phyloP scores from a whole-genome alignment of 2,797 vertebrate genomes.

The Poecilia velifera region DNA sequence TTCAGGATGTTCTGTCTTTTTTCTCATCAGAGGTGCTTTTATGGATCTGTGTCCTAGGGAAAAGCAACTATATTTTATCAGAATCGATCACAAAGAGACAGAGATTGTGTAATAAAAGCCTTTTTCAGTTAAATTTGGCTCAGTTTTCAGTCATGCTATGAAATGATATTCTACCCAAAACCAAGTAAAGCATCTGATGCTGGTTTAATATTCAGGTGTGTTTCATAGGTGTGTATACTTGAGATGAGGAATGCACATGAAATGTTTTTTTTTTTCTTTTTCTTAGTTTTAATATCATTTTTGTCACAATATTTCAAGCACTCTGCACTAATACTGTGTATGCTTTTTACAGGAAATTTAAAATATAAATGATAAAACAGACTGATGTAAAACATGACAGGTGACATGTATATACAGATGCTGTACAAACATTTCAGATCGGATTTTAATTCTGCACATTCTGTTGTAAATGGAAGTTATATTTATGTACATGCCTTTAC shows the following conservation, averaged over 20 bases:
- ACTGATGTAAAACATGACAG: not conserved
- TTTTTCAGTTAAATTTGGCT: slow-evolving; percentile 7
- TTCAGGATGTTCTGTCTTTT: not conserved
- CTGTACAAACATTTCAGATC: slow-evolving; percentile 17
- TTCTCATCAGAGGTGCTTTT: slow-evolving; percentile 10
- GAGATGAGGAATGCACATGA: slow-evolving; percentile 24
- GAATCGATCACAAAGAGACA: slow-evolving; percentile 5
- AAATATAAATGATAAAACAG: slow-evolving; percentile 17
- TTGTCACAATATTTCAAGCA: slow-evolving; percentile 39
- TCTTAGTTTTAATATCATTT: slow-evolving; percentile 6
- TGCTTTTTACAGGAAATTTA: slow-evolving; percentile 22
- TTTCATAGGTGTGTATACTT: slow-evolving; percentile 7
- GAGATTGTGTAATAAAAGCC: not conserved
- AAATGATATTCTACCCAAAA: slow-evolving; percentile 20
- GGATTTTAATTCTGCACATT: slow-evolving; percentile 23
- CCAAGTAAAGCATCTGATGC: slow-evolving; percentile 32
- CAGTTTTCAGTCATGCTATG: slow-evolving; percentile 9
- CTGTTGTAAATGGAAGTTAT: slow-evolving; percentile 39
- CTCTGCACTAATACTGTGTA: slow-evolving; percentile 31
- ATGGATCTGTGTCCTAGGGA: slow-evolving; percentile 7
- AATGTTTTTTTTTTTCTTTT: slow-evolving; percentile 13
- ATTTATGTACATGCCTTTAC: slow-evolving; percentile 43
- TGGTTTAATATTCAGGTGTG: slow-evolving; percentile 31
- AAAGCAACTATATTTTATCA: slow-evolving; percentile 13
- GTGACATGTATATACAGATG: slow-evolving; percentile 27